Evolutionary conservation across 2,113 vertebrate species (phyloP).

Genomic region (Picathartes gymnocephalus): DNA sequence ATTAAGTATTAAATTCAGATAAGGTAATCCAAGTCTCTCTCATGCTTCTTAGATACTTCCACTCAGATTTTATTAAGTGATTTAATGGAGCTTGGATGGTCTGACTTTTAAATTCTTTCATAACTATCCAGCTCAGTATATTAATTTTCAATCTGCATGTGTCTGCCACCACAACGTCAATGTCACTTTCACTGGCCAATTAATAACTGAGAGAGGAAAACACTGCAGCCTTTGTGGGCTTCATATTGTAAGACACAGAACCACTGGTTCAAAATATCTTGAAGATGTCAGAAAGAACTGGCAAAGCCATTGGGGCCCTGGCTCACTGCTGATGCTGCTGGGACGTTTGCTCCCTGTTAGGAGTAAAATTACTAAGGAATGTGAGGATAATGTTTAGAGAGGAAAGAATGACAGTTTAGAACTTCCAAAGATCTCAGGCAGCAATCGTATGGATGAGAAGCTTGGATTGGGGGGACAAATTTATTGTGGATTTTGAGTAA

Average conservation of each 20-base stretch:
- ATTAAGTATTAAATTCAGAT: constrained; percentile 8
- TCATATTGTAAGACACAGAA: background rate
- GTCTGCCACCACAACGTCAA: background rate
- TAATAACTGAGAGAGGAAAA: background rate
- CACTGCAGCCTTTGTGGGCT: background rate
- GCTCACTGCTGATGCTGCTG: background rate
- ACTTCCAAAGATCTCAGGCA: background rate
- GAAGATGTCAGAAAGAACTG: background rate
- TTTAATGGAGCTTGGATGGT: background rate
- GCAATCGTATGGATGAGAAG: background rate
- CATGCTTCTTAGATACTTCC: background rate
- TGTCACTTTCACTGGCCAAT: background rate
- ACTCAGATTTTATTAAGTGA: background rate
- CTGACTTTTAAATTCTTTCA: background rate
- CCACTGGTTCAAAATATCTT: background rate
- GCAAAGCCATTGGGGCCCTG: background rate
- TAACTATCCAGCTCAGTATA: background rate
- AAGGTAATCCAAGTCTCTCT: background rate
- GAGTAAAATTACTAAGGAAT: background rate
- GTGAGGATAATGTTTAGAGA: background rate
- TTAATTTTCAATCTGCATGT: background rate
- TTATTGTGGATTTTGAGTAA: background rate
- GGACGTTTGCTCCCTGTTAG: background rate
- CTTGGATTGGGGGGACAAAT: background rate
- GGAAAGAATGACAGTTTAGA: background rate